Evolutionary conservation across 2,113 vertebrate species (phyloP).

Genomic region (Accipiter virgatus): DNA sequence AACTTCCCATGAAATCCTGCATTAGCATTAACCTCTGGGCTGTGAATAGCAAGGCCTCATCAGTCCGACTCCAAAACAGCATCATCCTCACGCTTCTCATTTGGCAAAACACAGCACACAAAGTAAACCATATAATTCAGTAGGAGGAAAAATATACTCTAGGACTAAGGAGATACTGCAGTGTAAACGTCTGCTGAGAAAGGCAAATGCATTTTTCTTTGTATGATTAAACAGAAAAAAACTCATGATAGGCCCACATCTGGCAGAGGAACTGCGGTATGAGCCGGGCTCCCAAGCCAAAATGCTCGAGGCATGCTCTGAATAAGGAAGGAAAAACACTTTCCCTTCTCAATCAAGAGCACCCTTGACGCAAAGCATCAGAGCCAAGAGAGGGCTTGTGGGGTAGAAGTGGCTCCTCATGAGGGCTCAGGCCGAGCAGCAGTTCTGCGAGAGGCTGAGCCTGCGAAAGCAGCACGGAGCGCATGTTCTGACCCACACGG

Average conservation of each 20-base stretch:
- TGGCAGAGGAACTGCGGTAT: neutral
- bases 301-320: neutral
- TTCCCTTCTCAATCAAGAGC: neutral
- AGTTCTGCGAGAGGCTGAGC: neutral
- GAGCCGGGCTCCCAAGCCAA: neutral
- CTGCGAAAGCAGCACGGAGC: neutral
- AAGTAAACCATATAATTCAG: neutral
- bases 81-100: neutral
- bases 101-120: neutral
- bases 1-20: neutral
- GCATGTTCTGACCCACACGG: rapidly evolving
- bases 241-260: neutral
- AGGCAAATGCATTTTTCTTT: neutral
- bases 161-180: neutral
- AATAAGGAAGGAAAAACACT: neutral
- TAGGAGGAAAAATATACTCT: neutral
- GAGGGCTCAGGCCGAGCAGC: rapidly evolving
- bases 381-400: neutral
- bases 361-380: neutral
- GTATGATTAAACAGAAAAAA: neutral
- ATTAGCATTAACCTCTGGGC: neutral
- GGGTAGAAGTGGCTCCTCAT: neutral
- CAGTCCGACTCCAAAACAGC: neutral
- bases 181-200: neutral
- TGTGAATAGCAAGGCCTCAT: neutral